A percentile compares a stretch with the other conserved stretches of the same genome.
Evolutionary conservation across 1,140 invertebrate species (phyloP).

Genomic region (Trichomalopsis sarcophagae): DNA sequence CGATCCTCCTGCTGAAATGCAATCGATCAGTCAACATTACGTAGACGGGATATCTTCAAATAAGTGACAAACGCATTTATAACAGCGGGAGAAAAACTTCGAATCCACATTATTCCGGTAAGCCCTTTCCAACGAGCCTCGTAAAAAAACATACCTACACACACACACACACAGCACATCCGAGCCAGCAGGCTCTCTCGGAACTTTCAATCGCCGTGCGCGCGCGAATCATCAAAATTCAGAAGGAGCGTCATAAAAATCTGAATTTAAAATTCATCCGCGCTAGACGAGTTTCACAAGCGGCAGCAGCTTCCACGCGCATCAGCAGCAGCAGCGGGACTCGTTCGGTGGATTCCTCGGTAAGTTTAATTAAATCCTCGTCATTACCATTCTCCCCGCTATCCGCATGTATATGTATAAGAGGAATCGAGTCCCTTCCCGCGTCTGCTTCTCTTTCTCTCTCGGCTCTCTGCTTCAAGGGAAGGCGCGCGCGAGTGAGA

Average conservation of each 20-base stretch:
- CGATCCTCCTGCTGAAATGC: too few relatives aligned
- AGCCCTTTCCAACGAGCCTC: neutral
- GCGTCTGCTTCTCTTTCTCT: neutral
- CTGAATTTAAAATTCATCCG: constrained; percentile 32
- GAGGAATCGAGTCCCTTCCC: neutral
- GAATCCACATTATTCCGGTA: too few relatives aligned
- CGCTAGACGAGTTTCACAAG: constrained; percentile 3
- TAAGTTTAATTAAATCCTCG: constrained; percentile 37
- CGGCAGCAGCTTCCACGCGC: neutral
- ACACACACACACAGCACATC: neutral
- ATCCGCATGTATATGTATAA: constrained; percentile 29
- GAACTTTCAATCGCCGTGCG: constrained; percentile 3
- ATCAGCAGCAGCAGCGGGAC: neutral
- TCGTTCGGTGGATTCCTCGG: neutral
- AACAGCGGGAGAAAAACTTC: too few relatives aligned
- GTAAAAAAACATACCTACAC: neutral
- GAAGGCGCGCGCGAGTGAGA: neutral
- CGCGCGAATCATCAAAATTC: constrained; percentile 20
- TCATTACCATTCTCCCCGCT: constrained; percentile 26
- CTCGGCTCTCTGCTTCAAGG: neutral
- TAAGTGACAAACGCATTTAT: too few relatives aligned
- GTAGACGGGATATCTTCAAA: too few relatives aligned
- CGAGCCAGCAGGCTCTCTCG: neutral
- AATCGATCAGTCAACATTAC: too few relatives aligned
- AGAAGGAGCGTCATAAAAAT: constrained; percentile 27